phyloP scores from a whole-genome alignment of 2,888 invertebrate species.

The Neria commutata region DNA sequence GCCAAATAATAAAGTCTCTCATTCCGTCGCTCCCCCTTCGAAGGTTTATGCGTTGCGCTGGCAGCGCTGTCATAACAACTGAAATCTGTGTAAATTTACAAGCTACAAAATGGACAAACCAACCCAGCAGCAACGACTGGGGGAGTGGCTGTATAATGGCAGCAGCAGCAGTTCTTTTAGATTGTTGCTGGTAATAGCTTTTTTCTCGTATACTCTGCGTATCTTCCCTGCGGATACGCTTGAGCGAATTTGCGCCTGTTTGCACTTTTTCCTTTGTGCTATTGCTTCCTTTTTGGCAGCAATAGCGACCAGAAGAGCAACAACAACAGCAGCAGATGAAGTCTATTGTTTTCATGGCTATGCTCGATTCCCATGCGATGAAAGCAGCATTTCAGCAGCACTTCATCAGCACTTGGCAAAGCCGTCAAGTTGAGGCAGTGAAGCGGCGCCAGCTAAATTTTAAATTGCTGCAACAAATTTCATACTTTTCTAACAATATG shows the following conservation, averaged over 20 bases:
- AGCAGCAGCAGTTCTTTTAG: neutral
- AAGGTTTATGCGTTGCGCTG: no score
- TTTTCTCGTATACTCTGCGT: neutral
- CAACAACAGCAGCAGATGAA: neutral
- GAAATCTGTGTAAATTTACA: neutral
- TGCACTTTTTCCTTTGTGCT: neutral
- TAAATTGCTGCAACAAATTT: no score
- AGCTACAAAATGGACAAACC: neutral
- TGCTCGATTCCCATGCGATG: neutral
- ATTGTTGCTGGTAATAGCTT: neutral
- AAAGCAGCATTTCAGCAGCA: neutral
- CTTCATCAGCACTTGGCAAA: no score
- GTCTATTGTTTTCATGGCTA: constrained; percentile 14
- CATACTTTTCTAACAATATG: no score
- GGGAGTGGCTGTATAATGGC: neutral
- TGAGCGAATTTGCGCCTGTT: neutral
- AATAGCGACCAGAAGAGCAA: no score
- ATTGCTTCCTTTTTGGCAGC: neutral
- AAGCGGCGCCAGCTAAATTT: no score
- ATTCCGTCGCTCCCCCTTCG: no score
- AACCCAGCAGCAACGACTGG: neutral
- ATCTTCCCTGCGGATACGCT: neutral
- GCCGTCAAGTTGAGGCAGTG: no score
- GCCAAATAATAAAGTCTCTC: no score
- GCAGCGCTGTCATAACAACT: neutral